Conservation (phyloP, 2,113 vertebrate genomes). For the Hepsetus odoe region DNA sequence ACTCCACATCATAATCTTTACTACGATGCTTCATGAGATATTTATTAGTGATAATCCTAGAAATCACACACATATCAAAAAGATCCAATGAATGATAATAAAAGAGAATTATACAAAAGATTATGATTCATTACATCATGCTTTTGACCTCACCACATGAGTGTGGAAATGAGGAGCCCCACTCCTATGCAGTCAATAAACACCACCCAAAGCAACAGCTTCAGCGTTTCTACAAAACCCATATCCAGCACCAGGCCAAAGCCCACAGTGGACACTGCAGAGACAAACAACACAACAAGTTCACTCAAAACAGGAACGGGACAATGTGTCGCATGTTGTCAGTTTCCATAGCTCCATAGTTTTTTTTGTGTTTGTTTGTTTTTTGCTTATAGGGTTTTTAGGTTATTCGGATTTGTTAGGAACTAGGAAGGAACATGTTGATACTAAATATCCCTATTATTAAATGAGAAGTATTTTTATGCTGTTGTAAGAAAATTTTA, state of each 20-base stretch:
- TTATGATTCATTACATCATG: not conserved
- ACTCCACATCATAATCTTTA: conserved; percentile 92
- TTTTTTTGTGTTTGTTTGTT: not conserved
- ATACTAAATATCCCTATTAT: no score
- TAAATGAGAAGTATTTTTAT: no score
- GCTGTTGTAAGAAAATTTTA: no score
- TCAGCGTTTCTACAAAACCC: conserved; percentile 89
- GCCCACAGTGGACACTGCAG: conserved; percentile 90
- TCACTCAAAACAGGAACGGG: not conserved
- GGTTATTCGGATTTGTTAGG: not conserved
- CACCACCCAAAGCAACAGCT: conserved; percentile 95
- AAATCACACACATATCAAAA: not conserved
- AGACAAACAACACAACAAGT: not conserved
- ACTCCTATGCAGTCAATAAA: conserved; percentile 97
- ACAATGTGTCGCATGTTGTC: not conserved
- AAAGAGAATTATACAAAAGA: not conserved
- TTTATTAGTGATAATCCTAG: conserved; percentile 91
- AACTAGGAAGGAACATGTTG: no score
- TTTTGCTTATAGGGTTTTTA: not conserved
- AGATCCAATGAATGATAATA: not conserved
- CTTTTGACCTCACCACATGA: conserved; percentile 90
- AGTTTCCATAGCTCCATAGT: no score
- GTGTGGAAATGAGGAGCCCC: conserved; percentile 92
- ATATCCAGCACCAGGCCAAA: conserved; percentile 96
- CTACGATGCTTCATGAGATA: conserved; percentile 89